Evolutionary conservation across 2,113 vertebrate species (phyloP).

Genomic region (Myiagra hebetior): DNA sequence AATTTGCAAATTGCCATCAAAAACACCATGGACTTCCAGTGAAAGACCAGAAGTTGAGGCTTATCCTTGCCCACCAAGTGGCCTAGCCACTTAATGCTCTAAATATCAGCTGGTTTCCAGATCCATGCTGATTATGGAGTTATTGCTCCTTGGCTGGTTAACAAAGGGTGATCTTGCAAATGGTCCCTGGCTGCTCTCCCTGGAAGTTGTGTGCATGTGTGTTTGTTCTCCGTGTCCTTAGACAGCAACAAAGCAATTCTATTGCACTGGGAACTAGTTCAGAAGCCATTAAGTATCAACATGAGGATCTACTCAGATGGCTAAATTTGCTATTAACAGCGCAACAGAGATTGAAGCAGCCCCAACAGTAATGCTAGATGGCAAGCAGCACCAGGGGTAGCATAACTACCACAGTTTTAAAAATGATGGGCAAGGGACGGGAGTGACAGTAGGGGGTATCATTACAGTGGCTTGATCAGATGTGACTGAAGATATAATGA

Average conservation of each 20-base stretch:
- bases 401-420: neutral
- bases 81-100: neutral
- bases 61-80: neutral
- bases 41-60: neutral
- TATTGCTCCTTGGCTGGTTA: neutral
- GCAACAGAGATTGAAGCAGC: constrained; percentile 1
- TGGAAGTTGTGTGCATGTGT: neutral
- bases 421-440: neutral
- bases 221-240: neutral
- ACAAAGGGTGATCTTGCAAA: neutral
- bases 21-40: neutral
- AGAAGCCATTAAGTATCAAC: constrained; percentile 13
- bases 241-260: constrained; percentile 18
- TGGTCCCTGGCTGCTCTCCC: neutral
- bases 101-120: neutral
- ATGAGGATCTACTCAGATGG: neutral
- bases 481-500: neutral
- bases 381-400: neutral
- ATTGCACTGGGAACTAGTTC: neutral
- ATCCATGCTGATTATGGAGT: neutral
- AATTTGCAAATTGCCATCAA: neutral
- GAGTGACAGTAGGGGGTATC: neutral
- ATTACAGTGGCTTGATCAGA: neutral
- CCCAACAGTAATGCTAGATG: constrained; percentile 25
- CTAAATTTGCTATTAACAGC: constrained; percentile 27